Base-by-base conservation (phyloP, 2,888 invertebrate species). In the Callyntrura sp. region DNA sequence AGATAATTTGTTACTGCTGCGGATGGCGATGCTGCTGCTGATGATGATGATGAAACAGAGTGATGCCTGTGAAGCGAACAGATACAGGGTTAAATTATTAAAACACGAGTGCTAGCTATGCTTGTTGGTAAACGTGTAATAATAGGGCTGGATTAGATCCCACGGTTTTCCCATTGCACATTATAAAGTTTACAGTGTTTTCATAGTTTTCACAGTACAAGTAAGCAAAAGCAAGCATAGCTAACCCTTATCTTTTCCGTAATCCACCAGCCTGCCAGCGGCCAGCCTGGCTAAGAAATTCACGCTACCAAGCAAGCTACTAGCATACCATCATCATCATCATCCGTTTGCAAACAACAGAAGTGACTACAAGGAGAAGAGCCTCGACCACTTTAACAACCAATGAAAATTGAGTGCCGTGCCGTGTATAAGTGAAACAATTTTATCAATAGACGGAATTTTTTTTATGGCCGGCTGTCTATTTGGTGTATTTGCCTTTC, bases 351-450 rank as follows among this genome's bases (percentile, higher is more conserved):
- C 68, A 1, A 3, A 25, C 14, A 11, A 25, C 12, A n/a, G n/a
- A n/a, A n/a, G n/a, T n/a, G n/a, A n/a, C n/a, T 25, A 17, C 25
- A 25, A 5, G 1, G 65, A 25, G 6, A 62, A 70, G 43, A 76
- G 48, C 73, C 73, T 23, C 45, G 6, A 23, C 73, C 73, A 76
- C 73, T 76, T 51, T 76, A 9, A 35, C 14, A 48, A 17, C 73
- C 73, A 76, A 76, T 76, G 73, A 76, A 76, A 76, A 5, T 28
- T 12, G 23, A 35, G 43, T 17, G n/a, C 12, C 48, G 20, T 0
- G 43, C n/a, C 43, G 11, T 62, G n/a, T n/a, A n/a, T n/a, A n/a
- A 5, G 17, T 45, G 43, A 76, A 48, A 6, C 11, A 76, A 35
- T 68, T 68, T 68, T 35, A n/a, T 25, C 5, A n/a, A 11, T 6